These are phyloP conservation scores for Bos indicus DNA, from an alignment of 2,113 vertebrate genomes.

Conservation along the genomic window DNA sequence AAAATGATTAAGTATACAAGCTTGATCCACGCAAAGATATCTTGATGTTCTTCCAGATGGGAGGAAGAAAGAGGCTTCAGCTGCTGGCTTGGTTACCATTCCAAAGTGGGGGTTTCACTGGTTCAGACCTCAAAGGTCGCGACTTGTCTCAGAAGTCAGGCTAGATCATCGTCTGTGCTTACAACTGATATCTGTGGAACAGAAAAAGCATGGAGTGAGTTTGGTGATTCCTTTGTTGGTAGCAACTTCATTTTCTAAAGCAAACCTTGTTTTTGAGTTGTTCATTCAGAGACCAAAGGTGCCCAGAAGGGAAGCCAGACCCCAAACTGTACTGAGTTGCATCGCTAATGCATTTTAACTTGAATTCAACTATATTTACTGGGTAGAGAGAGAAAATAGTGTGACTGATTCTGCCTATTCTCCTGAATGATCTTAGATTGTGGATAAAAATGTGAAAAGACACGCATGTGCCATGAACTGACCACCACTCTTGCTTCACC, in stretches of 20 bases:
- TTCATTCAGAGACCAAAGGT: neutral
- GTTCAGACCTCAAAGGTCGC: constrained; percentile 69
- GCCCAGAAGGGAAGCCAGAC: neutral
- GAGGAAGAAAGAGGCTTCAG: constrained; percentile 85
- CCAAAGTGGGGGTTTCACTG: constrained; percentile 69
- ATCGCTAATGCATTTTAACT: neutral
- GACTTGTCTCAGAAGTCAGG: constrained; percentile 78
- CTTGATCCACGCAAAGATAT: constrained; percentile 76
- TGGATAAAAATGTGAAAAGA: neutral
- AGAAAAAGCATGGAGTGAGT: constrained; percentile 7
- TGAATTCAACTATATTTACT: neutral
- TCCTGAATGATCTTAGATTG: neutral
- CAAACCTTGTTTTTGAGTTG: neutral
- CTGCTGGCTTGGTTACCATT: constrained; percentile 81
- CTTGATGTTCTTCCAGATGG: constrained; percentile 71
- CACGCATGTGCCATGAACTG: neutral
- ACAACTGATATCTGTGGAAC: constrained; percentile 94
- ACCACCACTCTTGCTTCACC: neutral
- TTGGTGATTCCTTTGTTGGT: neutral
- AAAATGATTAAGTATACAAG: constrained; percentile 78
- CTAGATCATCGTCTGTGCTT: constrained; percentile 96
- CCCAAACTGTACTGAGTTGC: neutral
- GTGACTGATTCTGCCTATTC: neutral
- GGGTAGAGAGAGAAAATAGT: neutral
- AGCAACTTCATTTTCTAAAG: neutral